Evolutionary conservation across 2,113 vertebrate species (phyloP).

Genomic region (Micronycteris hirsuta): DNA sequence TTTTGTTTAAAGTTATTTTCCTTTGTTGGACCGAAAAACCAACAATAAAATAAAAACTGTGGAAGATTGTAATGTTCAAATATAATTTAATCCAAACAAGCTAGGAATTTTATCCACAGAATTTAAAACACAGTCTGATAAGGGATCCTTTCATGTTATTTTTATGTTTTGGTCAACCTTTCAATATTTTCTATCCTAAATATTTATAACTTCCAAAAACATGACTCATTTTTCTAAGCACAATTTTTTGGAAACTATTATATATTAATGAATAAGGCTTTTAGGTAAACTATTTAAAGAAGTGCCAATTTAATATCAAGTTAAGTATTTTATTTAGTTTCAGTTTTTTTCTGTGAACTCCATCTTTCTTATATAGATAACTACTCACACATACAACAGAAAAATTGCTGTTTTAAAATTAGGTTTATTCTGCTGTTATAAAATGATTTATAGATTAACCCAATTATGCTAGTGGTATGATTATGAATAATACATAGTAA

Average conservation of each 20-base stretch:
- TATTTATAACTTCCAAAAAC: neutral
- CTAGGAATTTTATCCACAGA: neutral
- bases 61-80: neutral
- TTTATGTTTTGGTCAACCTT: neutral
- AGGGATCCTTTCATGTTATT: neutral
- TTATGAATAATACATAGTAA: neutral
- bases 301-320: neutral
- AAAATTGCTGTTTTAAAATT: neutral
- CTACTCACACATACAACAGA: neutral
- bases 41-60: neutral
- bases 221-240: neutral
- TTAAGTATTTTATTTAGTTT: neutral
- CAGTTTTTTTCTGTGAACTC: neutral
- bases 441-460: neutral
- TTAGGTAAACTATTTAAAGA: neutral
- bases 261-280: neutral
- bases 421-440: neutral
- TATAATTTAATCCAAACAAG: neutral
- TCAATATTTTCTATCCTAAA: neutral
- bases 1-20: neutral
- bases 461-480: neutral
- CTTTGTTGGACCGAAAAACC: neutral
- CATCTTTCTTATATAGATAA: neutral
- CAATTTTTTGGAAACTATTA: neutral
- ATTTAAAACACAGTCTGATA: neutral